phyloP scores from a whole-genome alignment of 1,140 invertebrate species.

The Leptinotarsa defecta region DNA sequence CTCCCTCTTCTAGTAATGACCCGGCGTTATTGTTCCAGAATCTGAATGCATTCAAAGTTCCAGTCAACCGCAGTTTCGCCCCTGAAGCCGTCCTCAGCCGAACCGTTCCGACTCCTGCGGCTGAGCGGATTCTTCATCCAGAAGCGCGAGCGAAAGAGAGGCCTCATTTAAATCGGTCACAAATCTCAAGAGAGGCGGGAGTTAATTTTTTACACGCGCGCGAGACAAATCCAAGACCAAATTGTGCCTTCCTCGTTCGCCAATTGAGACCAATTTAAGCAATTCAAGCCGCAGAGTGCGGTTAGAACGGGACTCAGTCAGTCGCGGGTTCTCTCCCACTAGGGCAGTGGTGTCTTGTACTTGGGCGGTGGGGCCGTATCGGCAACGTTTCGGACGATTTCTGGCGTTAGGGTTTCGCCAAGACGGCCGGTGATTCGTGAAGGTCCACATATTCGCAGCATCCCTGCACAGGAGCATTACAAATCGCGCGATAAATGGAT shows the following conservation, averaged over 20 bases:
- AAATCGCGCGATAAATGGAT: constrained; percentile 52
- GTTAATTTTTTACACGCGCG: background rate
- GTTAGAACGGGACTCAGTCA: constrained; percentile 5
- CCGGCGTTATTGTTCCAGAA: constrained; percentile 37
- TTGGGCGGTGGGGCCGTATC: background rate
- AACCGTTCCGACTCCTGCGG: constrained; percentile 35
- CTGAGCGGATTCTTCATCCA: constrained; percentile 45
- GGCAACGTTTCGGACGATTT: background rate
- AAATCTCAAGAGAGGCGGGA: background rate
- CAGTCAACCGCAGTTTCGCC: constrained; percentile 15
- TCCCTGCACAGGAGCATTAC: constrained; percentile 39
- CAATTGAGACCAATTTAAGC: constrained; percentile 48
- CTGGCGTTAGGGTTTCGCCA: constrained; percentile 43
- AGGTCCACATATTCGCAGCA: background rate
- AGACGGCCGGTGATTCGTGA: constrained; percentile 34
- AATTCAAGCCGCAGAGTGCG: constrained; percentile 38
- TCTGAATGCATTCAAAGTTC: constrained; percentile 43
- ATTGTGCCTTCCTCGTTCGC: constrained; percentile 32
- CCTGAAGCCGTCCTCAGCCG: constrained; percentile 35
- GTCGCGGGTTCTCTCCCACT: background rate
- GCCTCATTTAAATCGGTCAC: constrained; percentile 35
- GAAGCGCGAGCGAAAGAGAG: constrained; percentile 47
- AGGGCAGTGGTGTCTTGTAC: too few species aligned
- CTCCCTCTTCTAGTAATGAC: too few species aligned
- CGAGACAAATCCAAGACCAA: constrained; percentile 14